Evolutionary conservation across 2,113 vertebrate genomes (phyloP).

Genomic region (Cebidichthys violaceus): DNA sequence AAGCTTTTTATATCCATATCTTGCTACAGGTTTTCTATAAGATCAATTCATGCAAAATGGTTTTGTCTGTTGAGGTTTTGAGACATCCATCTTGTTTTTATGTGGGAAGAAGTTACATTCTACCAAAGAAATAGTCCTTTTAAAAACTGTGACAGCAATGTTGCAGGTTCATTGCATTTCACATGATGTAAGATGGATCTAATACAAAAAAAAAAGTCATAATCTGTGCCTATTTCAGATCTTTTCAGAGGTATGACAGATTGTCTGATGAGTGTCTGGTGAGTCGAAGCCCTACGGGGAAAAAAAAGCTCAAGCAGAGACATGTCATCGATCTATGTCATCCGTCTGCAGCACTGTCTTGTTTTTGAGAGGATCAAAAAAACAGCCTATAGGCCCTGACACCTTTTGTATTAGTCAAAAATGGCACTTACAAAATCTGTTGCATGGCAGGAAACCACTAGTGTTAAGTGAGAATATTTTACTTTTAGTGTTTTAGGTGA

Average conservation of each 20-base stretch:
- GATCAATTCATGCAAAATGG: not conserved
- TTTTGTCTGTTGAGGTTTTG: not conserved
- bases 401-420: not conserved
- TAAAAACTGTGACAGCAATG: not conserved
- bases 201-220: conserved; percentile 1
- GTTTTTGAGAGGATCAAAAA: not conserved
- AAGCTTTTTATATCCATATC: not conserved
- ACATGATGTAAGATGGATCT: not conserved
- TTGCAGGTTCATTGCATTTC: not conserved
- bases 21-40: not conserved
- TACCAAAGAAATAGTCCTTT: not conserved
- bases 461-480: not conserved
- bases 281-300: not conserved
- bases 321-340: not conserved
- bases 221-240: not conserved
- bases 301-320: not conserved
- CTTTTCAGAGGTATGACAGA: not conserved
- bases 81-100: not conserved
- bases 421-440: not conserved
- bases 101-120: not conserved
- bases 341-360: not conserved
- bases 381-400: no score
- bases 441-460: not conserved
- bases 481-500: not conserved
- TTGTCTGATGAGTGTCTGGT: conserved; percentile 3